Evolutionary conservation across 2,113 vertebrate species (phyloP), one percentile per base, ranked within the genome.

Genomic region (Fulmarus glacialis): DNA sequence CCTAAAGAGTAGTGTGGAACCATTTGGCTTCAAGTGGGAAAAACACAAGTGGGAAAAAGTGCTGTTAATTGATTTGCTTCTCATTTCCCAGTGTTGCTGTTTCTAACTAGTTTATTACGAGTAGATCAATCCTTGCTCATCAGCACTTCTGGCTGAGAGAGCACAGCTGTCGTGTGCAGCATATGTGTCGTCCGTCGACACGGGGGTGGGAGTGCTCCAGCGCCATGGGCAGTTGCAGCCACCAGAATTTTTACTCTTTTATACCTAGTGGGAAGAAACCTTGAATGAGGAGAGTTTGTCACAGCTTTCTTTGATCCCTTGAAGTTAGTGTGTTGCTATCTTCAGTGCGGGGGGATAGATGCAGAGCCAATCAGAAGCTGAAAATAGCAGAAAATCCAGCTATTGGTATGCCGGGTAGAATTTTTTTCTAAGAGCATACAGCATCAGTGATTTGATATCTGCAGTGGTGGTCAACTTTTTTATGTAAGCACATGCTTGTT

Each of bases 121-220:
- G 38, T 16, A 59, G 45, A 70, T 83, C 63, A 87, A 15, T 84
- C 90, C 73, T 87, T 82, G 70, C 89, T 95, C 72, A 79, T 94
- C 63, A 83, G n/a, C 53, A 15, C 27, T 81, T 71, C 53, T 87
- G 50, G 34, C 36, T 62, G 77, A 84, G 53, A 74, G 50, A 58
- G 17, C 40, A n/a, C 93, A 93, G 67, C 90, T 92, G 86, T 87
- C 47, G 30, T 43, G 5, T 12, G 26, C 52, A 42, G 67, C 52
- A 5, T 24, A 12, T 8, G 45, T 62, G 52, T 72, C 2, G 1
- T 47, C 78, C 3, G 0, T 81, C 0, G 0, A 12, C 47, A 56
- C 4, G 3, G 4, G 13, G 23, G 6, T 63, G 36, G 50, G 59
- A 36, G 21, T 38, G 42, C 48, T 63, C 53, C 3, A 3, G 12